Conservation (phyloP, 1,140 invertebrate species). For the Bilobella aurantiaca region DNA sequence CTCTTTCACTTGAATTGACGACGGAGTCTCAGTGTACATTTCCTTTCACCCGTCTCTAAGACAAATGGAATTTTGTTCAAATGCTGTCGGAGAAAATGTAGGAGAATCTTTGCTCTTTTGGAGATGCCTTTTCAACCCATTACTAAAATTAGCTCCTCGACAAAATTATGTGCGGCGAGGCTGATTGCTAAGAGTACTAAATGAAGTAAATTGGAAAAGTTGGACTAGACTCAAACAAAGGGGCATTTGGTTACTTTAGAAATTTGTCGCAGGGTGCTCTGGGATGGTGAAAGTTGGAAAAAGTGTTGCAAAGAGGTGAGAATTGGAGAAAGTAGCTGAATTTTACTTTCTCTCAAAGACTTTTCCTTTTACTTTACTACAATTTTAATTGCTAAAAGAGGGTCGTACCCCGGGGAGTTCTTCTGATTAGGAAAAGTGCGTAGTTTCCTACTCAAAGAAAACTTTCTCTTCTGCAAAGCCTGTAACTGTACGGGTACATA, state of each 20-base stretch:
- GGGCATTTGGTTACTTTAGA: neutral
- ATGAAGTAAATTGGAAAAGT: neutral
- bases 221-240: neutral
- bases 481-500: too few relatives aligned
- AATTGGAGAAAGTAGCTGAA: too few relatives aligned
- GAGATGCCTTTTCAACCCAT: neutral
- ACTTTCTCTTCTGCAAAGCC: too few relatives aligned
- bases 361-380: too few relatives aligned
- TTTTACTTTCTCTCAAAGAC: too few relatives aligned
- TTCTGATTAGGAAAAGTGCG: too few relatives aligned
- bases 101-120: neutral
- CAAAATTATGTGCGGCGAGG: neutral
- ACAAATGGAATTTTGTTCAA: slow-evolving; percentile 1
- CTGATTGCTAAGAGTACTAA: neutral
- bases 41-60: neutral
- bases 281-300: too few relatives aligned
- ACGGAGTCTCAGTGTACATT: neutral
- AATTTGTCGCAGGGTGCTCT: neutral
- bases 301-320: too few relatives aligned
- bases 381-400: too few relatives aligned
- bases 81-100: neutral
- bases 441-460: too few relatives aligned
- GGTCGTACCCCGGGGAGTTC: too few relatives aligned
- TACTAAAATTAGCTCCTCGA: neutral
- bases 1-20: neutral